Conservation (phyloP, 1,140 invertebrate genomes). For the Fopius arisanus region DNA sequence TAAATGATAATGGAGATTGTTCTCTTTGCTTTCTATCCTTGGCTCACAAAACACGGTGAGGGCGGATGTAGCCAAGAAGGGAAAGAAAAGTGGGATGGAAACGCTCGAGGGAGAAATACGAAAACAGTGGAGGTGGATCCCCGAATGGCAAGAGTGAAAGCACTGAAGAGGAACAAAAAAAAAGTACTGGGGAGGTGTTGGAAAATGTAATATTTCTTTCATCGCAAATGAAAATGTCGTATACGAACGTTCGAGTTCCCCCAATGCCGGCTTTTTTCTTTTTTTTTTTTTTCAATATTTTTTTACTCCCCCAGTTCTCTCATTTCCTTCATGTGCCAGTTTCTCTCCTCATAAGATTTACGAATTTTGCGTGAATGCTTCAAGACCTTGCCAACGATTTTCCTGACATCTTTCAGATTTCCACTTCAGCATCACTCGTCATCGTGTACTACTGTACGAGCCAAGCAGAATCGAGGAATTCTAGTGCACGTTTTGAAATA, state of each 20-base stretch:
- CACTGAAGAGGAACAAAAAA: conserved; percentile 28
- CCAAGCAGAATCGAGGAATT: conserved; percentile 41
- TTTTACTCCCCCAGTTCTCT: background rate
- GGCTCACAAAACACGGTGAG: background rate
- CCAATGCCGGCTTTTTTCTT: too few relatives aligned
- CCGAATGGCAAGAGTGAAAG: conserved; percentile 27
- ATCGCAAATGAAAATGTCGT: conserved; percentile 52
- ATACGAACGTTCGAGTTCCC: background rate
- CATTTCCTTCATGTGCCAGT: background rate
- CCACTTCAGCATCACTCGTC: conserved; percentile 23
- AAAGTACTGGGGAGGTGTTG: conserved; percentile 32
- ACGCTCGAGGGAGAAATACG: conserved; percentile 18
- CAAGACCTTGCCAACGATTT: background rate
- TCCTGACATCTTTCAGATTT: conserved; percentile 9
- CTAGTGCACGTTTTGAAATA: conserved; percentile 16
- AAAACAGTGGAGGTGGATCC: conserved; percentile 7
- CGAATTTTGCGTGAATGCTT: background rate
- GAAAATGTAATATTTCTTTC: conserved; percentile 61
- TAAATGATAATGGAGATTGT: conserved; percentile 61
- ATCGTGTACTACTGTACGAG: background rate
- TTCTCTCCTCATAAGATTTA: background rate
- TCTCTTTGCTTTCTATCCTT: conserved; percentile 7
- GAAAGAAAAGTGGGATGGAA: conserved; percentile 11
- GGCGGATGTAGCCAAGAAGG: conserved; percentile 12
- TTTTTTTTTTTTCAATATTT: background rate